Evolutionary conservation across 1,140 invertebrate genomes (phyloP).

Genomic region (Cataglyphis hispanica): DNA sequence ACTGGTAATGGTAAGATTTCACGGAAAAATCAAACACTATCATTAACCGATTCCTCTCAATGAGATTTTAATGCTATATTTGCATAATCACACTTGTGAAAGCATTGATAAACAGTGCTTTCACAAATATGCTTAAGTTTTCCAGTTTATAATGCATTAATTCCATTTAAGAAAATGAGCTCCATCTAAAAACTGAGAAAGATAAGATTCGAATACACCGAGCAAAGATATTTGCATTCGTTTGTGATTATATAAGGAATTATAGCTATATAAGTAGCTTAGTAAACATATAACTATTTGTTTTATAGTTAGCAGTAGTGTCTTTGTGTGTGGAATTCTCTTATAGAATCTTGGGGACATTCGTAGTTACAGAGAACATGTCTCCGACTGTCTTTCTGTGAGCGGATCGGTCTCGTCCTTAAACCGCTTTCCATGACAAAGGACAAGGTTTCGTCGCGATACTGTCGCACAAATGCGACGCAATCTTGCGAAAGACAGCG

Average conservation of each 20-base stretch:
- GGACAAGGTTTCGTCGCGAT: conserved; percentile 39
- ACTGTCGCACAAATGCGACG: conserved; percentile 35
- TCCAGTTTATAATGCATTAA: too few relatives aligned
- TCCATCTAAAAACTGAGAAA: not conserved
- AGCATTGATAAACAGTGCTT: too few relatives aligned
- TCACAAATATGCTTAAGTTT: too few relatives aligned
- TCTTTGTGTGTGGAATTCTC: not conserved
- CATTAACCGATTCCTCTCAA: too few relatives aligned
- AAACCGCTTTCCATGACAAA: conserved; percentile 59
- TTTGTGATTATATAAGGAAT: conserved; percentile 2
- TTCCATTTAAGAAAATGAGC: not conserved
- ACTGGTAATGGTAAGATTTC: too few relatives aligned
- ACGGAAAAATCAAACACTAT: too few relatives aligned
- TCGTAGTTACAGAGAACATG: conserved; percentile 24
- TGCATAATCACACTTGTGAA: too few relatives aligned
- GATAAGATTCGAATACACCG: not conserved
- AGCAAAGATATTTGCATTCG: conserved; percentile 4
- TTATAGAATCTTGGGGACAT: conserved; percentile 40
- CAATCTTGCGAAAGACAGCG: conserved; percentile 44
- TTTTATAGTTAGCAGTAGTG: conserved; percentile 42
- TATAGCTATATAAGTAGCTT: not conserved
- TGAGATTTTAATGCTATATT: too few relatives aligned
- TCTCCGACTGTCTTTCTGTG: conserved; percentile 10
- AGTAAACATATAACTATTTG: conserved; percentile 20
- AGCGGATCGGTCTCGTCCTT: conserved; percentile 25